Percentiles rank a stretch among this genome's conserved stretches.
Evolutionary conservation across 92 coral and sea anemone species (phyloP).

Genomic region (Anthopleura xanthogrammica): DNA sequence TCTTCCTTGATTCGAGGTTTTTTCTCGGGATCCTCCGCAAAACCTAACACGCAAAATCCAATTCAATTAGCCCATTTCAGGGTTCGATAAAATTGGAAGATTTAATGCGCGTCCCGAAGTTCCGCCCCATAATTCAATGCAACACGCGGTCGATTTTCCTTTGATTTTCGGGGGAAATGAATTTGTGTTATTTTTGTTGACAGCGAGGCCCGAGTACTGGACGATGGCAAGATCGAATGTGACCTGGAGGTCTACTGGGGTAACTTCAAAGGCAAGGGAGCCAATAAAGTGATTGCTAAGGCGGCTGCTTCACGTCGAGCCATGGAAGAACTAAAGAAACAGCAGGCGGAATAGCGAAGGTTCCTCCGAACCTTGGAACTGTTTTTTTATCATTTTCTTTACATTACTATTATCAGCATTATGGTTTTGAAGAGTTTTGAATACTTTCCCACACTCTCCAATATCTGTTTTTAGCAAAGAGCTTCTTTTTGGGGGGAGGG

Average conservation of each 20-base stretch:
- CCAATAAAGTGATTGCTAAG: conserved; percentile 61
- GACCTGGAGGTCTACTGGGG: conserved; percentile 69
- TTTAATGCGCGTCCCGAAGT: no score
- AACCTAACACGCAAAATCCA: no score
- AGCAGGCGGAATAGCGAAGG: not conserved
- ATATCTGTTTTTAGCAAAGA: not conserved
- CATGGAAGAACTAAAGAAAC: conserved; percentile 14
- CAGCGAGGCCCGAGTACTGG: conserved; percentile 51
- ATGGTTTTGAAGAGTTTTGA: no score
- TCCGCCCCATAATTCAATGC: no score
- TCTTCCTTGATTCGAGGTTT: no score
- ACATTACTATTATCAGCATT: no score
- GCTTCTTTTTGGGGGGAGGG: not conserved
- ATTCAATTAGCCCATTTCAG: no score
- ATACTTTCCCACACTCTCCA: not conserved
- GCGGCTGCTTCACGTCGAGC: conserved; percentile 62
- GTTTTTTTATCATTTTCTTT: not conserved
- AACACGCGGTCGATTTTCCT: no score
- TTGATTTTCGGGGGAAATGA: no score
- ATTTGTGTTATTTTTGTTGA: not conserved
- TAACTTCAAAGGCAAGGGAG: conserved; percentile 55
- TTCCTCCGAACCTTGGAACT: not conserved
- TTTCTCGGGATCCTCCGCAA: no score
- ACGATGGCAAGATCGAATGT: conserved; percentile 54
- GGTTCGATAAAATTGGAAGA: no score